Base-by-base conservation (phyloP, 2,113 vertebrate genomes). In the Lepus europaeus region DNA sequence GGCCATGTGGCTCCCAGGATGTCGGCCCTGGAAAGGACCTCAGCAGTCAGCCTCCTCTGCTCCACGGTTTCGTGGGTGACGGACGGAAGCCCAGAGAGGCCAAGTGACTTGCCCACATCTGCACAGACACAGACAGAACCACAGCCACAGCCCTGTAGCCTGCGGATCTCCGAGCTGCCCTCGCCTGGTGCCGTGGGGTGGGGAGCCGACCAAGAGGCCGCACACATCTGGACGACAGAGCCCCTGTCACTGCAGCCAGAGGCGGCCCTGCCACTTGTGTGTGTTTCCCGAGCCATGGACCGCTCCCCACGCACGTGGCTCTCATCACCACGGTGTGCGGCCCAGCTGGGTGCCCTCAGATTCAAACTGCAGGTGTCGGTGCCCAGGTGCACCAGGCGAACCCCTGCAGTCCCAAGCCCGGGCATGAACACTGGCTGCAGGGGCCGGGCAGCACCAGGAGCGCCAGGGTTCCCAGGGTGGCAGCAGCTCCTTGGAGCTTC, bases 101-200 rank as follows among this genome's bases (percentile, higher is more conserved):
- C 16, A 23, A 33, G 17, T 8, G 69, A 86, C 8, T 64, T 29
- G 12, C 29, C n/a, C 17, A 14, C 2, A 0, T 14, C 17, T 25
- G 25, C 64, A 72, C 61, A 95, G 68, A 72, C 68, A 66, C 25
- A 16, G 59, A 73, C 16, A 83, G 83, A 88, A 51, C 20, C 29
- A 5, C 45, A 80, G 10, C 9, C 9, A n/a, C 63, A 7, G 6
- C 13, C 8, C 29, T 51, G 14, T 25, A 33, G 31, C 77, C 70
- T 56, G 0, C 11, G 23, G 68, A 8, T 63, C 70, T 85, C 64
- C 2, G 0, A 22, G 73, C 4, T 12, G 83, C 66, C 5, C 14
- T 59, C 49, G 76, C 59, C 80, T 12, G 16, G 19, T 19, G 10
- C 4, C 1, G 7, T 3, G 14, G 17, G 4, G 1, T 11, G 1